phyloP scores from a whole-genome alignment of 2,888 invertebrate genomes.

The Aphodius sticticus region DNA sequence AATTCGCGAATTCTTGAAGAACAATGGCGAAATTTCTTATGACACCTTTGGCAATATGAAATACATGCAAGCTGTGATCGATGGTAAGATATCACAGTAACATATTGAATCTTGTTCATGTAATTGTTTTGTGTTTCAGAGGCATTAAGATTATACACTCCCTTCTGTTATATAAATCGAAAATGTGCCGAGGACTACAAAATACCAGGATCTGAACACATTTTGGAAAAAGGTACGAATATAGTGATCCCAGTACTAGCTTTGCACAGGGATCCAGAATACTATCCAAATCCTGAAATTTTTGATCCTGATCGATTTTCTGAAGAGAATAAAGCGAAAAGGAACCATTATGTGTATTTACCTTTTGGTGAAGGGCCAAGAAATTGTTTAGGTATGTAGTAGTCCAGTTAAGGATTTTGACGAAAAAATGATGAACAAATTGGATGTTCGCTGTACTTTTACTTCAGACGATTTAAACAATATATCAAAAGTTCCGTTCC shows the following conservation, averaged over 20 bases:
- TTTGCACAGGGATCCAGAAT: slow-evolving; percentile 64
- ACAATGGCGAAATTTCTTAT: slow-evolving; percentile 53
- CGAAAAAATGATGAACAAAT: too few relatives aligned
- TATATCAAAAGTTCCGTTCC: too few relatives aligned
- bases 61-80: slow-evolving; percentile 59
- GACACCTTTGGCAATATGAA: slow-evolving; percentile 60
- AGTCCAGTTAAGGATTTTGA: too few relatives aligned
- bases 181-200: slow-evolving; percentile 15
- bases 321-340: slow-evolving; percentile 62
- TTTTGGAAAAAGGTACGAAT: slow-evolving; percentile 46
- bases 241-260: slow-evolving; percentile 59
- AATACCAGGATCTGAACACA: slow-evolving; percentile 22
- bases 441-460: too few relatives aligned
- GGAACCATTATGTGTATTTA: slow-evolving; percentile 59
- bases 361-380: slow-evolving; percentile 68
- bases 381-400: slow-evolving; percentile 69
- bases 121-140: slow-evolving; percentile 20
- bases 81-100: slow-evolving; percentile 49
- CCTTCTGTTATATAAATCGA: not conserved
- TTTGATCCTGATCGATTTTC: slow-evolving; percentile 67
- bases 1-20: slow-evolving; percentile 49
- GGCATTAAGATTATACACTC: slow-evolving; percentile 15
- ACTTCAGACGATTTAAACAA: too few relatives aligned
- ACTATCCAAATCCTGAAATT: slow-evolving; percentile 64
- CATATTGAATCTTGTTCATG: not conserved